phyloP scores from a whole-genome alignment of 2,797 vertebrate species.

The Etheostoma nigrum region DNA sequence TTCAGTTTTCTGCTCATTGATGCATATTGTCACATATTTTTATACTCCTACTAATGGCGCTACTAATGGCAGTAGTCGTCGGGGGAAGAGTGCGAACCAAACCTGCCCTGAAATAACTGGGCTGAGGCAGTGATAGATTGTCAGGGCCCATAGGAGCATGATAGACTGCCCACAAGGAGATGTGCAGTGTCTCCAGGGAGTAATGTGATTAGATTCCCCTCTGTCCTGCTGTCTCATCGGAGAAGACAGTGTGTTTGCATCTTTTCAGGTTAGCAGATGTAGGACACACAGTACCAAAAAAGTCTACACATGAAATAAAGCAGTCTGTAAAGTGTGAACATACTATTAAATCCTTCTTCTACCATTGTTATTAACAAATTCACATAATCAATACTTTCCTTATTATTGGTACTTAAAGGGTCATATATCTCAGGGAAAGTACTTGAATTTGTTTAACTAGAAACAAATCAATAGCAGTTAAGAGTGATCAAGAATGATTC shows the following conservation, averaged over 20 bases:
- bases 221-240: conserved; percentile 55
- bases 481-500: conserved; percentile 46
- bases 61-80: neutral
- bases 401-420: conserved; percentile 51
- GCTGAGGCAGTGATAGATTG: conserved; percentile 65
- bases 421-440: conserved; percentile 32
- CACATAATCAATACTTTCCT: conserved; percentile 49
- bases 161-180: conserved; percentile 37
- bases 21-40: neutral
- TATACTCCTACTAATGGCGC: neutral
- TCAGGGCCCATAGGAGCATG: conserved; percentile 34
- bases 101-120: conserved; percentile 5
- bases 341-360: neutral
- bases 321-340: neutral
- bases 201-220: conserved; percentile 61
- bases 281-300: neutral
- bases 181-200: conserved; percentile 53
- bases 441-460: conserved; percentile 34
- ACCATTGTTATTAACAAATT: conserved; percentile 31
- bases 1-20: neutral
- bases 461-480: conserved; percentile 56
- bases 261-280: conserved; percentile 6
- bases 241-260: conserved; percentile 48
- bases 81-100: neutral
- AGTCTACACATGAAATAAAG: conserved; percentile 3